phyloP scores from a whole-genome alignment of 2,797 vertebrate genomes.

The Anabas testudineus region DNA sequence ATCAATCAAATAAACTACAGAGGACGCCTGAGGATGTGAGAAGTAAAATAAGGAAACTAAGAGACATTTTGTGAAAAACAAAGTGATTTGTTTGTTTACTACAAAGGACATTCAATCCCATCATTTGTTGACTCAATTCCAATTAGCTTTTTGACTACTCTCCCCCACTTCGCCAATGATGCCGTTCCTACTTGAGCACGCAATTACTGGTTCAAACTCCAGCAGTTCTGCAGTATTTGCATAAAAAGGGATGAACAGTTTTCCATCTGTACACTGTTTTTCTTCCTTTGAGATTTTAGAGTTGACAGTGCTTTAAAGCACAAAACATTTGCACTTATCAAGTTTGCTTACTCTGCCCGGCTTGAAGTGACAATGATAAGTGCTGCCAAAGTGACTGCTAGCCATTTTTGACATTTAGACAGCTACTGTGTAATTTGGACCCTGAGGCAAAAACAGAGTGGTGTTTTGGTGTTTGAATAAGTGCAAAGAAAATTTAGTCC shows the following conservation, averaged over 20 bases:
- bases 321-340: conserved; percentile 36
- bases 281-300: conserved; percentile 8
- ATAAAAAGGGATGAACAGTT: conserved; percentile 22
- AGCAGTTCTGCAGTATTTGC: conserved; percentile 10
- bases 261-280: conserved; percentile 1
- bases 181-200: conserved; percentile 1
- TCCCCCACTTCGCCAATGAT: not conserved
- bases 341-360: conserved; percentile 16
- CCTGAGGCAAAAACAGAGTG: conserved; percentile 36
- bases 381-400: conserved; percentile 52
- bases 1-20: too few relatives aligned
- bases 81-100: conserved; percentile 19
- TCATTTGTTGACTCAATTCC: conserved; percentile 17
- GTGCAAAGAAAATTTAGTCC: conserved; percentile 32
- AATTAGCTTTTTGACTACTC: conserved; percentile 20
- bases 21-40: too few relatives aligned
- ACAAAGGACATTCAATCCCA: conserved; percentile 6
- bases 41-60: too few relatives aligned
- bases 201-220: conserved; percentile 22
- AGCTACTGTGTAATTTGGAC: conserved; percentile 44
- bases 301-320: conserved; percentile 34
- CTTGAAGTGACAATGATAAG: conserved; percentile 46
- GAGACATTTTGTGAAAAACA: not conserved
- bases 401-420: conserved; percentile 63
- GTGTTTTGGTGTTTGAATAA: conserved; percentile 51